Percentiles rank a stretch among this genome's conserved stretches.
phyloP scores from a whole-genome alignment of 2,888 invertebrate species.

The Orchestes rusci region DNA sequence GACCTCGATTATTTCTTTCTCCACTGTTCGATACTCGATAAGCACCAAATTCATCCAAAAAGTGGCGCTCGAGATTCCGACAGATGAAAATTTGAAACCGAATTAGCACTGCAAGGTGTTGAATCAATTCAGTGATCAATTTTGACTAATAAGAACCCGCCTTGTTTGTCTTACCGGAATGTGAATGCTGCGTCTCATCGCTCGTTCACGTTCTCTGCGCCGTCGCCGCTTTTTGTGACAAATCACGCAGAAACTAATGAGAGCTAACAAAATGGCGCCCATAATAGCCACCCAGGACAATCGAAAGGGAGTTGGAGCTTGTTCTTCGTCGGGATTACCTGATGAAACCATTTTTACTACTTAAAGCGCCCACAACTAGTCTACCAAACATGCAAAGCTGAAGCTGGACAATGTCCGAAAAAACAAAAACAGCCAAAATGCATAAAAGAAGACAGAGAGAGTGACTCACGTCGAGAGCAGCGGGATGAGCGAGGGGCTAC shows the following conservation, averaged over 20 bases:
- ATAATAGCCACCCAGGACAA: constrained; percentile 39
- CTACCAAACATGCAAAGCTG: no score
- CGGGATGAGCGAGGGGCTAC: constrained; percentile 20
- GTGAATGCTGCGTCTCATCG: constrained; percentile 43
- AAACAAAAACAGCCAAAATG: constrained; percentile 5
- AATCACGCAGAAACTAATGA: constrained; percentile 46
- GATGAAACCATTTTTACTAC: no score
- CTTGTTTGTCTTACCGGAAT: constrained; percentile 34
- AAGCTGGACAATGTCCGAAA: background rate
- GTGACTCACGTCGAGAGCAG: constrained; percentile 27
- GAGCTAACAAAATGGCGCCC: constrained; percentile 44
- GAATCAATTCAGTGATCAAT: no score
- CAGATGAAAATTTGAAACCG: no score
- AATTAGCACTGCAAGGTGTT: no score
- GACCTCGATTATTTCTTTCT: no score
- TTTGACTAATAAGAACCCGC: no score
- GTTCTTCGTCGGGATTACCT: constrained; percentile 40
- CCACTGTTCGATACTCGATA: no score
- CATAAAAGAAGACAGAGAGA: constrained; percentile 22
- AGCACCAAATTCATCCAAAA: no score
- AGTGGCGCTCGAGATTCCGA: no score
- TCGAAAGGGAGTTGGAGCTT: constrained; percentile 36
- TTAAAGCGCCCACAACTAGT: no score
- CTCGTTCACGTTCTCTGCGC: constrained; percentile 45
- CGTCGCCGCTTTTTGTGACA: constrained; percentile 49